Conservation (phyloP, 2,888 invertebrate species). For the Lasius platythorax region DNA sequence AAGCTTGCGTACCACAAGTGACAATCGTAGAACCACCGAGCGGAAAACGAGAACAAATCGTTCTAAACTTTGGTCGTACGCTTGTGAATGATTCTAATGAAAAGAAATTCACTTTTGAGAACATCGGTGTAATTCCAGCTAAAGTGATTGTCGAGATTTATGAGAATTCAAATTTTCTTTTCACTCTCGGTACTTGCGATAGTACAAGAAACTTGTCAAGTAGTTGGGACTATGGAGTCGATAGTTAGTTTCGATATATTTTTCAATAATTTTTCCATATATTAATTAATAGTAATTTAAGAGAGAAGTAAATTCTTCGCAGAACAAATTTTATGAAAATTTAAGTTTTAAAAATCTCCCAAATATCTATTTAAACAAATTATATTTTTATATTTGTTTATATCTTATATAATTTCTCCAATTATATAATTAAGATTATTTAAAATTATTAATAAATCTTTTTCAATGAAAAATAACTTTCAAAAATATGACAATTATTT, state of each 20-base stretch:
- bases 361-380: neutral
- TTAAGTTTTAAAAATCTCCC: neutral
- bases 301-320: neutral
- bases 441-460: neutral
- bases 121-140: slow-evolving; percentile 83
- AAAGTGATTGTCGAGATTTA: slow-evolving; percentile 84
- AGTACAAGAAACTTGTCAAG: slow-evolving; percentile 37
- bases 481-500: neutral
- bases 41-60: slow-evolving; percentile 68
- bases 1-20: slow-evolving; percentile 86
- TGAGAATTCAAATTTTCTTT: slow-evolving; percentile 75
- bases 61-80: slow-evolving; percentile 83
- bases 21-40: slow-evolving; percentile 81
- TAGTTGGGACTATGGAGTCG: slow-evolving; percentile 34
- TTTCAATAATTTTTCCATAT: neutral
- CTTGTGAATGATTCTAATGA: slow-evolving; percentile 75
- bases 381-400: neutral
- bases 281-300: neutral
- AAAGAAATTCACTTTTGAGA: slow-evolving; percentile 82
- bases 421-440: neutral
- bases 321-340: neutral
- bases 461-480: neutral
- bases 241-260: slow-evolving; percentile 34
- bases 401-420: neutral
- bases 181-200: slow-evolving; percentile 36